Base-by-base conservation (phyloP, 2,888 invertebrate genomes). In the Habrosyne pyritoides region DNA sequence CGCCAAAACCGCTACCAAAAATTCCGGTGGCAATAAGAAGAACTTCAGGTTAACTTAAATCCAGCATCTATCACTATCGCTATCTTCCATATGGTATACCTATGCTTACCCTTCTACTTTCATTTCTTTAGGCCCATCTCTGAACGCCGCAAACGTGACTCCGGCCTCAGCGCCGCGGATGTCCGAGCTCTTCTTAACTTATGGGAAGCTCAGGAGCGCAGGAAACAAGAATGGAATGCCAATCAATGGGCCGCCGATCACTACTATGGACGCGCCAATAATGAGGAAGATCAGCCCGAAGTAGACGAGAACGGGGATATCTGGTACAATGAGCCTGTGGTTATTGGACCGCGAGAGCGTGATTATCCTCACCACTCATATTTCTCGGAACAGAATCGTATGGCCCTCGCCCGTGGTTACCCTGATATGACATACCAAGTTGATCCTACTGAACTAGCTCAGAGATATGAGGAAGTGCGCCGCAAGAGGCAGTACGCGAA, bases 111-210 rank as follows among this genome's bases (percentile, higher is more conserved):
- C 53, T 18, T 30, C 18, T 42, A 18, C 18, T 42, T 55, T 56
- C 10, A 62, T 62, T 70, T 59, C 61, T 61, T 64, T 76, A 88
- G 92, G 76, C 84, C 91, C 53, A 83, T 88, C 67, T 87, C 89
- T 52, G 91, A 91, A 63, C 92, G 94, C 53, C 92, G 93, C 67
- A 95, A 94, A 79, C 87, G 94, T 58, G 94, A 94, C 69, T 93
- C 94, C 36, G 94, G 94, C 42, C 84, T 94, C 47, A 94, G 94
- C 63, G 94, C 94, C 0, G 94, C 94, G 68, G 94, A 94, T 69
- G 93, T 94, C 22, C 85, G 94, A 54, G 93, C 94, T 51, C 85
- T 94, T 6, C 84, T 95, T 21, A 93, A 93, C 53, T 79, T 94
- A 42, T 94, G 94, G 93, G 94, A 94, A 77, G 93, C 93, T 58